phyloP scores from a whole-genome alignment of 1,140 invertebrate species.

The Drosophila serrata region DNA sequence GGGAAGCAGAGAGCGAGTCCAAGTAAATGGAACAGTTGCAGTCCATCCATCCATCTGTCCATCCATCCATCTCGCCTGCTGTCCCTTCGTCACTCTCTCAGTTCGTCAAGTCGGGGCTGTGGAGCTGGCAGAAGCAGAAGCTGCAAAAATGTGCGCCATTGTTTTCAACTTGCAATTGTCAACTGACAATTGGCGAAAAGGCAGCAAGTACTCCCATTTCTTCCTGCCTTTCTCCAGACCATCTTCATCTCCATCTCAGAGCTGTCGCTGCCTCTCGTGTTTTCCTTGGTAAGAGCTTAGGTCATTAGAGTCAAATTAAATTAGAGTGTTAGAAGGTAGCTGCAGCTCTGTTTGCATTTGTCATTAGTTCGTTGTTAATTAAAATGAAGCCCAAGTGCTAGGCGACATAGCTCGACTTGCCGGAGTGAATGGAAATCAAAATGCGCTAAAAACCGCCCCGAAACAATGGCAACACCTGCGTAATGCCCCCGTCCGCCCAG shows the following conservation, averaged over 20 bases:
- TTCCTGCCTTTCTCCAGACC: neutral
- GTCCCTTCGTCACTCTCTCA: slow-evolving; percentile 52
- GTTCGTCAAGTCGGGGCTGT: slow-evolving; percentile 43
- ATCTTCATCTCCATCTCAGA: slow-evolving; percentile 1
- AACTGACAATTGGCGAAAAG: slow-evolving; percentile 75
- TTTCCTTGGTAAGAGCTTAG: slow-evolving; percentile 39
- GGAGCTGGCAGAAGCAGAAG: slow-evolving; percentile 32
- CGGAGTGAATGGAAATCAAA: slow-evolving; percentile 69
- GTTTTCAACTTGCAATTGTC: slow-evolving; percentile 76
- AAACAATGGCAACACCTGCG: slow-evolving; percentile 77
- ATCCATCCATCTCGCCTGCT: slow-evolving; percentile 1
- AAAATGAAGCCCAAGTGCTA: slow-evolving; percentile 74
- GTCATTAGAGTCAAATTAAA: slow-evolving; percentile 78
- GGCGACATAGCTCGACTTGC: slow-evolving; percentile 48
- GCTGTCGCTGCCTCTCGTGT: neutral
- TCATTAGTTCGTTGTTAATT: slow-evolving; percentile 83
- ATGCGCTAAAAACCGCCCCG: slow-evolving; percentile 77
- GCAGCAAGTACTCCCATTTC: slow-evolving; percentile 35
- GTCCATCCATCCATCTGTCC: slow-evolving; percentile 34
- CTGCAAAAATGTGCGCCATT: slow-evolving; percentile 75
- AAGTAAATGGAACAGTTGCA: slow-evolving; percentile 74
- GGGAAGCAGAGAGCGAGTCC: slow-evolving; percentile 23
- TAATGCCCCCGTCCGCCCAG: slow-evolving; percentile 37
- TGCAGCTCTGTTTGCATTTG: slow-evolving; percentile 55
- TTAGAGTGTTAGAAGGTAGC: slow-evolving; percentile 60